Evolutionary conservation across 1,140 invertebrate species (phyloP).

Genomic region (Delia radicum): DNA sequence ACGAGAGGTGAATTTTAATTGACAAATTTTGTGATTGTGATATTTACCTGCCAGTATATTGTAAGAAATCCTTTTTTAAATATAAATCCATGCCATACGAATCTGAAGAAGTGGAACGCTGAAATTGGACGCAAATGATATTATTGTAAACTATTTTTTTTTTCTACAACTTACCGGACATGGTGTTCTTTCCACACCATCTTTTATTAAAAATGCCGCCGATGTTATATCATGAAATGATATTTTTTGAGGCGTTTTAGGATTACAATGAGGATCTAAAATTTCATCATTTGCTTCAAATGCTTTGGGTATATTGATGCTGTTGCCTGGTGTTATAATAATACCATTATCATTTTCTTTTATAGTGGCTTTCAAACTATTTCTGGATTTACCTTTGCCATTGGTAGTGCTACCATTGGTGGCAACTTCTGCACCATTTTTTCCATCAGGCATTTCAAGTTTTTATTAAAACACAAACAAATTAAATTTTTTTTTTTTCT

Average conservation of each 20-base stretch:
- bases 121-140: neutral
- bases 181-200: constrained; percentile 78
- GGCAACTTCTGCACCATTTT: neutral
- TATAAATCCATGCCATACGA: constrained; percentile 81
- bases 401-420: neutral
- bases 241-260: constrained; percentile 71
- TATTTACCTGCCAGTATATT: constrained; percentile 82
- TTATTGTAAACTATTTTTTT: constrained; percentile 25
- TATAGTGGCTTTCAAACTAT: neutral
- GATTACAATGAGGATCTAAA: constrained; percentile 65
- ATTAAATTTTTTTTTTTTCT: neutral
- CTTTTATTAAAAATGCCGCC: constrained; percentile 84
- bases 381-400: constrained; percentile 11
- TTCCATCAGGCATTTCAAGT: constrained; percentile 2
- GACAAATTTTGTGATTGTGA: too few relatives aligned
- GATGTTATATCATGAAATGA: constrained; percentile 87
- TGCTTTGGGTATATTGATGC: neutral
- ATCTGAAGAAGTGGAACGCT: constrained; percentile 78
- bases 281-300: constrained; percentile 34
- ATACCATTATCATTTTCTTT: neutral
- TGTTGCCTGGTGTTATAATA: neutral
- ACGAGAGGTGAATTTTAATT: too few relatives aligned
- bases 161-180: constrained; percentile 68
- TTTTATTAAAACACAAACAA: neutral
- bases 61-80: constrained; percentile 91